Percentiles rank a stretch among this genome's conserved stretches.
Evolutionary conservation across 2,797 vertebrate species (phyloP).

Genomic region (Sylvilagus floridanus): DNA sequence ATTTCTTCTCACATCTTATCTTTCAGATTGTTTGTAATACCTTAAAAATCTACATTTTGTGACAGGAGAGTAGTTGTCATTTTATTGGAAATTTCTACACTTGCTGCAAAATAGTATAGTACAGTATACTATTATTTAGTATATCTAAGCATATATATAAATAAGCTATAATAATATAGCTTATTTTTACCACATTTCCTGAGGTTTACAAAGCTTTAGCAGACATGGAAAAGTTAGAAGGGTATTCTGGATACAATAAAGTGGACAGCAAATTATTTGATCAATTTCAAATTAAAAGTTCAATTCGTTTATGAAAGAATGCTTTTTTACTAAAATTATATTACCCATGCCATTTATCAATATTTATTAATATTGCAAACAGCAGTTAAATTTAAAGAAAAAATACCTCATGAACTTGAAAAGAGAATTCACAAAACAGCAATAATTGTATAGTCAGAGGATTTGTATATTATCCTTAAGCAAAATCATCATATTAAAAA

Average conservation of each 20-base stretch:
- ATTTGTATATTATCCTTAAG: background rate
- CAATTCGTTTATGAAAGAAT: no score
- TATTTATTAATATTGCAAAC: slow-evolving; percentile 8
- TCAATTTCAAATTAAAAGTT: slow-evolving; percentile 23
- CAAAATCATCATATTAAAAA: background rate
- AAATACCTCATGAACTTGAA: background rate
- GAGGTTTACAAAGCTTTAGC: background rate
- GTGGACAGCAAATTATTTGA: slow-evolving; percentile 40
- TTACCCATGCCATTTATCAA: background rate
- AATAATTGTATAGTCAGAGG: background rate
- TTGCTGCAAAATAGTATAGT: slow-evolving; percentile 34
- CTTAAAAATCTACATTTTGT: slow-evolving; percentile 68
- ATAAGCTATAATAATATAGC: no score
- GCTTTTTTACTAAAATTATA: background rate
- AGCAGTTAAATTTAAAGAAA: background rate
- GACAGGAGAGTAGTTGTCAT: slow-evolving; percentile 32
- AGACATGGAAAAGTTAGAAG: background rate
- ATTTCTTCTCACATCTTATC: slow-evolving; percentile 59
- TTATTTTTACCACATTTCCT: slow-evolving; percentile 31
- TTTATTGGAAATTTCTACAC: slow-evolving; percentile 30
- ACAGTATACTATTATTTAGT: no score
- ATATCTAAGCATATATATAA: no score
- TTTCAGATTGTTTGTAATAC: slow-evolving; percentile 63
- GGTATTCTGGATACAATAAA: slow-evolving; percentile 1
- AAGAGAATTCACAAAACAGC: background rate